Evolutionary conservation across 2,888 invertebrate genomes (phyloP), one percentile per base, ranked within the genome.

Genomic region (Lutraria lutraria): DNA sequence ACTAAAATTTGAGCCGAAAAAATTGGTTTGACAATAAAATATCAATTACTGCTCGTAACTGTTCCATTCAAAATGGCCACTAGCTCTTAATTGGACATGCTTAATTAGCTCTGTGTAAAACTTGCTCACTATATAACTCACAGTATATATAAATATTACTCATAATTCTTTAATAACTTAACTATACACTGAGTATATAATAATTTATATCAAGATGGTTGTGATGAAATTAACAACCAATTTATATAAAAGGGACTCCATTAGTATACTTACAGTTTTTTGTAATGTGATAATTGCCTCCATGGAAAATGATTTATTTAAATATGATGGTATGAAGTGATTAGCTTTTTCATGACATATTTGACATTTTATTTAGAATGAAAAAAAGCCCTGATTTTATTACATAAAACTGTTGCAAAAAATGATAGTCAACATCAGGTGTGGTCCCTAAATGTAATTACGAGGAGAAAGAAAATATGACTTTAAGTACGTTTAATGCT

Each of bases 381-480:
- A 68, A 43, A 43, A 43, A 43, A 43, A 43, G 8, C 2, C 43
- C 43, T 43, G 43, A 25, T 68, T n/a, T 25, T 25, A 60, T 68
- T 25, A 43, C 63, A 68, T 68, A 68, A n/a, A 68, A 43, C 10
- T 68, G 25, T 68, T 25, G 25, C 63, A 68, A 68, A 68, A 60
- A 68, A 68, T 13, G 12, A 68, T 25, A 12, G 8, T 19, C 56
- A 13, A 68, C 63, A 25, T 68, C 63, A 68, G 63, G 25, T 68
- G 63, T 68, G 63, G 63, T 68, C 63, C 25, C 25, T 68, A 68
- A 53, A n/a, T 25, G 63, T 68, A 25, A 68, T 68, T 68, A 68
- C 12, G 63, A 68, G 63, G 63, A 4, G 25, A 68, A 25, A 68
- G 25, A 68, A 68, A 68, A 25, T 68, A 25, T 68, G 12, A 68